A percentile compares a stretch with the other conserved stretches of the same genome.
These are phyloP conservation scores for Muraenolepis orangiensis DNA, from an alignment of 2,797 vertebrate species.

Conservation along the genomic window DNA sequence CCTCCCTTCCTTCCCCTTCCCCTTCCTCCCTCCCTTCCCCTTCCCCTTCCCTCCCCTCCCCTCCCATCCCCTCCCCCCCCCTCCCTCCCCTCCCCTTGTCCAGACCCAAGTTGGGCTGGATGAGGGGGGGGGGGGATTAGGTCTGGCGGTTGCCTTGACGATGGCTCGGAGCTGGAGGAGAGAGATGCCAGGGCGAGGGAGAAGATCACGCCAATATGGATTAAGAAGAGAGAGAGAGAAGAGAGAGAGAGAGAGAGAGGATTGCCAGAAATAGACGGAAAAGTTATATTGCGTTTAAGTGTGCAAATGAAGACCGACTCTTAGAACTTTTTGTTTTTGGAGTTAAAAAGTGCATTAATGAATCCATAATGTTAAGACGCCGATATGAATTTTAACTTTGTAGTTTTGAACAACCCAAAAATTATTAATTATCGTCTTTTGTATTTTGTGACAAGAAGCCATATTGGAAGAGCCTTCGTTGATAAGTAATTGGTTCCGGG, in stretches of 20 bases:
- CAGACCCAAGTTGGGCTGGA: neutral
- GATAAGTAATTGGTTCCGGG: neutral
- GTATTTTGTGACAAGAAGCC: neutral
- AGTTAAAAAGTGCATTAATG: neutral
- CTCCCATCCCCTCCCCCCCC: neutral
- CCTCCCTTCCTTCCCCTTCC: neutral
- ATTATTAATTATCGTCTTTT: neutral
- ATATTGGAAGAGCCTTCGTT: neutral
- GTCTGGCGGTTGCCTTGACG: neutral
- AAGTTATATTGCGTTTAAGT: neutral
- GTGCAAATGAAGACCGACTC: neutral
- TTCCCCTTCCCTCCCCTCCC: neutral
- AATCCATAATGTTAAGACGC: neutral
- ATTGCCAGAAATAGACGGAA: neutral
- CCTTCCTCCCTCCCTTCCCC: neutral
- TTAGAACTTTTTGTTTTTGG: neutral
- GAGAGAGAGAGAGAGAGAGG: too few species aligned
- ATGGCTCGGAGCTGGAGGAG: neutral
- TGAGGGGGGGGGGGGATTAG: neutral
- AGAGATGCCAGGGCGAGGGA: neutral
- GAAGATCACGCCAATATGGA: neutral
- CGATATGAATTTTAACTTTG: neutral
- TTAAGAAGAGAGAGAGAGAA: neutral
- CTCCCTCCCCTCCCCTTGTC: neutral
- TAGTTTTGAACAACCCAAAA: neutral